Evolutionary conservation across 2,888 invertebrate genomes (phyloP), one percentile per base, ranked within the genome.

Genomic region (Lithodes maja): DNA sequence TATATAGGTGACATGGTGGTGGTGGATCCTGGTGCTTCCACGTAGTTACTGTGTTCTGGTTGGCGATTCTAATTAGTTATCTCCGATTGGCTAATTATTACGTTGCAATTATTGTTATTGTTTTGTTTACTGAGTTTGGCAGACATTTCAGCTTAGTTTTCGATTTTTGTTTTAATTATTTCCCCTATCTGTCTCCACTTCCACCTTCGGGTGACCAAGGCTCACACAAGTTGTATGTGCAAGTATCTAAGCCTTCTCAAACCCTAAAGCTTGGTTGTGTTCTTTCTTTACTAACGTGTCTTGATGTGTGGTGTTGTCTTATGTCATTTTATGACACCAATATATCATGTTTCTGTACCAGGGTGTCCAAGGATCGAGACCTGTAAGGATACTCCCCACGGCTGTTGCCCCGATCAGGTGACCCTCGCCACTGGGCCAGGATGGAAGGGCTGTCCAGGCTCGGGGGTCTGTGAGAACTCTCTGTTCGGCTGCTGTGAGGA

Each of bases 351-450:
- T 55, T 80, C 69, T 5, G 3, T 17, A 61, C 85, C 94, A 94
- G 92, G 94, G 85, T 92, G 92, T 85, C 69, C 92, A 12, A 84
- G 91, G 17, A 91, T 92, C 53, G 90, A 92, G 92, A 97, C 97
- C 0, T 98, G 98, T 93, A 95, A 95, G 61, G 96, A 97, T 85
- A 96, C 97, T 0, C 94, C 95, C 79, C 92, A 92, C 86, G 93
- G 94, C 15, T 98, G 98, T 93, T 97, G 97, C 93, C 95, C 95
- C 5, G 97, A 97, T 93, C 95, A 95, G 17, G 94, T 94, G 55
- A 96, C 95, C 0, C 95, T 95, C 1, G 94, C 95, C 71, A 93
- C 93, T 33, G 94, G 94, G 88, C 93, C 93, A 82, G 93, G 81
- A 33, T 69, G 9, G 17, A 85, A 78, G 50, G 91, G 89, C 12